These are phyloP conservation scores for Spondyliosoma cantharus DNA, from an alignment of 2,797 vertebrate genomes.

Conservation along the genomic window DNA sequence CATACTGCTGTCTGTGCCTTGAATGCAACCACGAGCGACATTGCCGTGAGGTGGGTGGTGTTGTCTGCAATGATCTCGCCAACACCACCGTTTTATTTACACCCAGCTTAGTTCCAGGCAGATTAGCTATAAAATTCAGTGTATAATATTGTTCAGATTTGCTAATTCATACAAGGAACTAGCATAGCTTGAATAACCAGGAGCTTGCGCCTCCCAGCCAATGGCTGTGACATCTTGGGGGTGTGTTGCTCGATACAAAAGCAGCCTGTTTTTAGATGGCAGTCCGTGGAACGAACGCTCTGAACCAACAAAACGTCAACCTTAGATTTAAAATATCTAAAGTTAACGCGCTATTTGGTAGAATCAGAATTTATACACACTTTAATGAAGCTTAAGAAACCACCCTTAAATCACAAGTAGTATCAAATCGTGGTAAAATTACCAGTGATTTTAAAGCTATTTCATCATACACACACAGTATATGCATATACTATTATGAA, in stretches of 20 bases:
- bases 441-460: slow-evolving; percentile 5
- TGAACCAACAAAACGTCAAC: slow-evolving; percentile 39
- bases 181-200: slow-evolving; percentile 53
- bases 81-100: slow-evolving; percentile 49
- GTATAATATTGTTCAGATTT: slow-evolving; percentile 21
- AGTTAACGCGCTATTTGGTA: slow-evolving; percentile 5
- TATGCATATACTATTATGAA: not conserved
- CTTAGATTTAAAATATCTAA: slow-evolving; percentile 14
- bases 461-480: not conserved
- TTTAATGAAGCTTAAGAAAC: not conserved
- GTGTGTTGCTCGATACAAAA: slow-evolving; percentile 84
- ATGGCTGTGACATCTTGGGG: slow-evolving; percentile 78
- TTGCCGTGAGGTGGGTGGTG: slow-evolving; percentile 63
- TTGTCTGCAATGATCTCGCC: slow-evolving; percentile 55
- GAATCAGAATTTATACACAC: not conserved
- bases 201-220: slow-evolving; percentile 60
- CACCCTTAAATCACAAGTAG: not conserved
- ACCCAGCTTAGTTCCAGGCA: not conserved
- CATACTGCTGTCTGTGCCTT: slow-evolving; percentile 45
- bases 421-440: not conserved
- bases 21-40: slow-evolving; percentile 54
- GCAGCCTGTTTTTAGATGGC: slow-evolving; percentile 81
- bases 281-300: slow-evolving; percentile 67
- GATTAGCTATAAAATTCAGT: not conserved
- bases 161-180: slow-evolving; percentile 36